Conservation (phyloP, 1,140 invertebrate species). For the Trissolcus basalis region DNA sequence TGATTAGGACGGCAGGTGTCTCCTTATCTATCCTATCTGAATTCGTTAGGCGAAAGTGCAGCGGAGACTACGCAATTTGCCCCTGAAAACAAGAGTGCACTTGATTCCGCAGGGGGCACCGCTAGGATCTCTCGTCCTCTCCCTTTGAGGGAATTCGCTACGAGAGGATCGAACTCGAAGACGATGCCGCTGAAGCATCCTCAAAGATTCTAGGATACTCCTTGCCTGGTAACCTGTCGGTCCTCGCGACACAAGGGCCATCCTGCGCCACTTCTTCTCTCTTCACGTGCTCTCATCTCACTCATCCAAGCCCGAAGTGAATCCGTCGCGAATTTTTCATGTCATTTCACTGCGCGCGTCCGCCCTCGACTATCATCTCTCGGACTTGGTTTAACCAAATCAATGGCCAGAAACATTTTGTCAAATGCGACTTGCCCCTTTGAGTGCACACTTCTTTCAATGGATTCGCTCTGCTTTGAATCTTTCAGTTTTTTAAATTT, state of each 20-base stretch:
- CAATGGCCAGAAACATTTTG: slow-evolving; percentile 2
- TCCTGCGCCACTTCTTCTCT: slow-evolving; percentile 63
- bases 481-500: not conserved
- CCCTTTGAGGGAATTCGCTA: slow-evolving; percentile 18
- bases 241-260: slow-evolving; percentile 72
- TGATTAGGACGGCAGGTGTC: slow-evolving; percentile 39
- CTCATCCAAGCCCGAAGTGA: slow-evolving; percentile 13
- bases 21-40: slow-evolving; percentile 34
- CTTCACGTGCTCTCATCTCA: slow-evolving; percentile 45
- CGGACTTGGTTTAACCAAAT: slow-evolving; percentile 16
- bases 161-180: slow-evolving; percentile 46
- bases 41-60: slow-evolving; percentile 43
- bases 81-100: slow-evolving; percentile 55
- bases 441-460: slow-evolving; percentile 14
- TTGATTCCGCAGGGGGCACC: slow-evolving; percentile 68
- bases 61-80: slow-evolving; percentile 14
- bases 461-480: not conserved
- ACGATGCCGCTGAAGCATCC: slow-evolving; percentile 72
- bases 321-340: slow-evolving; percentile 38
- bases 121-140: slow-evolving; percentile 10
- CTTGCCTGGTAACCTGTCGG: slow-evolving; percentile 70
- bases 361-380: not conserved
- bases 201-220: slow-evolving; percentile 75
- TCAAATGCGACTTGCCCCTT: not conserved
- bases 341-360: slow-evolving; percentile 15